Conservation (phyloP, 1,140 invertebrate genomes). For the Lethocerus indicus region DNA sequence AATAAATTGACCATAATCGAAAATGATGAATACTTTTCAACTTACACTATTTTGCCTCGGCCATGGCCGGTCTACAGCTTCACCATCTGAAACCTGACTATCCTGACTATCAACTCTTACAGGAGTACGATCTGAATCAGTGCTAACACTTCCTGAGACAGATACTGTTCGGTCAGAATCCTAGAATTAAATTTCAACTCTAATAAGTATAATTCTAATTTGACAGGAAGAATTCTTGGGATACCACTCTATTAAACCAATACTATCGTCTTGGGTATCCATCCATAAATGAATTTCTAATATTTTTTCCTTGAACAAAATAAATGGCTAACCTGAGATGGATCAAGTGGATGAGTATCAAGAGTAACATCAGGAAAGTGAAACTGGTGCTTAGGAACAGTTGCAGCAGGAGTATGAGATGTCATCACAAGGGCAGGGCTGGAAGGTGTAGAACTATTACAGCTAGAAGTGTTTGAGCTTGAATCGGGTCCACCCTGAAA, state of each 20-base stretch:
- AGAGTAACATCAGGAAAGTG: constrained; percentile 48
- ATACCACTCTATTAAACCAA: too few relatives aligned
- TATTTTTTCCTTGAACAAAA: too few relatives aligned
- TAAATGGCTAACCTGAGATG: constrained; percentile 13
- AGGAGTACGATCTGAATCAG: constrained; percentile 64
- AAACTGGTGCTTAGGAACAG: constrained; percentile 41
- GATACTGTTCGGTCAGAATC: constrained; percentile 74
- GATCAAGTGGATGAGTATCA: constrained; percentile 30
- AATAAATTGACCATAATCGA: background rate
- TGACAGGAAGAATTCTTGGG: too few relatives aligned
- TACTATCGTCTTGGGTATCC: too few relatives aligned
- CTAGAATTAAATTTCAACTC: too few relatives aligned
- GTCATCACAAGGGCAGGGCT: constrained; percentile 63
- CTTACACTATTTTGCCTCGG: constrained; percentile 78
- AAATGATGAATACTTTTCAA: constrained; percentile 11
- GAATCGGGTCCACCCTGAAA: constrained; percentile 49
- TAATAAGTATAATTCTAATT: too few relatives aligned
- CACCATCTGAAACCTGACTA: constrained; percentile 55
- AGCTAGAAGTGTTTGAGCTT: constrained; percentile 87
- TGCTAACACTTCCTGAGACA: constrained; percentile 37
- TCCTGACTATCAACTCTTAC: constrained; percentile 75
- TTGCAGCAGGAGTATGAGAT: constrained; percentile 32
- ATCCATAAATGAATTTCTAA: too few relatives aligned
- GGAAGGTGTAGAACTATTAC: constrained; percentile 89
- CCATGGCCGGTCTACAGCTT: constrained; percentile 41